Evolutionary conservation across 1,140 invertebrate genomes (phyloP), one percentile per base, ranked within the genome.

Genomic region (Drosophila neocordata): DNA sequence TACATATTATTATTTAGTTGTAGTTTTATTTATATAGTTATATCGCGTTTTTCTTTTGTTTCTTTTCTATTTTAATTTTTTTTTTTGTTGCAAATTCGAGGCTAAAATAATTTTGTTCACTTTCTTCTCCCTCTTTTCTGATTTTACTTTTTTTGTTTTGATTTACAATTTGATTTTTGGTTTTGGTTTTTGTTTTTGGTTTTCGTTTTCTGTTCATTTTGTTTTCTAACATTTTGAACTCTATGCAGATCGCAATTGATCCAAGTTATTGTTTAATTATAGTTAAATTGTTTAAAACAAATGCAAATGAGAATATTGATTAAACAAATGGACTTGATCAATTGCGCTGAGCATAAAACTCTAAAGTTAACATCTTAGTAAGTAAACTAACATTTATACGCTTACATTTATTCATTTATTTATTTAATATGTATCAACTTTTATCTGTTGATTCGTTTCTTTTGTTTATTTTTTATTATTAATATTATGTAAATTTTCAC

Each of bases 1-100:
- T 89, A 85, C 82, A 85, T 79, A 79, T 77, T 79, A 58, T 72
- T 79, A 70, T 88, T 88, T 73, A 59, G 31, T 67, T 73, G 34
- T 48, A 60, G 44, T 62, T 73, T 64, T 37, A 20, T 65, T 61
- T 15, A 41, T 73, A 35, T 51, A 57, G 13, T 59, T 75, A 74
- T 44, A 35, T 68, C 61, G 73, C 57, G 52, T 68, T 79, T 68
- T 79, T 31, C 3, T 31, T 31, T 7, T 31, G 4, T 31, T 24
- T 57, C 4, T 35, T 60, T 48, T n/a, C n/a, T n/a, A n/a, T n/a
- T n/a, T n/a, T n/a, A n/a, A n/a, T n/a, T 38, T 22, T 53, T 74
- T 15, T 37, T 13, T 60, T 55, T 73, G 15, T 57, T 57, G 53
- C 24, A 34, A 63, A 57, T 71, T 67, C 41, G 38, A 61, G n/a